phyloP scores from a whole-genome alignment of 2,797 vertebrate genomes.

The Protosalanx chinensis region DNA sequence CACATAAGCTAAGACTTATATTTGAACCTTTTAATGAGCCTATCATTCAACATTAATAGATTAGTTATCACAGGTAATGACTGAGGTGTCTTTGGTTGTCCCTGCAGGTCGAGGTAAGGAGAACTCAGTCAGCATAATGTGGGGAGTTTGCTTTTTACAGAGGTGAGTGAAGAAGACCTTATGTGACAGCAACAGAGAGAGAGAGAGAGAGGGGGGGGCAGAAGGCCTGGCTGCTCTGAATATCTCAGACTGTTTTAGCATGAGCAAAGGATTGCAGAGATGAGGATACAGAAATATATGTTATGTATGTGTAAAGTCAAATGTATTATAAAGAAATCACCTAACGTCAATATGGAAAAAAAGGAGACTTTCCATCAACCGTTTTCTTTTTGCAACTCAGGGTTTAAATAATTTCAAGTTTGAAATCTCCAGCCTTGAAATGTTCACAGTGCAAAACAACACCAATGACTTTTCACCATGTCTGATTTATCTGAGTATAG shows the following conservation, averaged over 20 bases:
- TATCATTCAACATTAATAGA: slow-evolving; percentile 78
- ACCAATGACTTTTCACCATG: background rate
- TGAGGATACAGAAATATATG: background rate
- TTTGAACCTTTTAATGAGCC: slow-evolving; percentile 78
- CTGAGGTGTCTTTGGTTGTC: slow-evolving; percentile 69
- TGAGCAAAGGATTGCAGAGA: background rate
- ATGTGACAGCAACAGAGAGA: slow-evolving; percentile 37
- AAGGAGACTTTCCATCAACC: background rate
- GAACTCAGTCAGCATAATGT: slow-evolving; percentile 63
- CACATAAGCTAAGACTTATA: slow-evolving; percentile 75
- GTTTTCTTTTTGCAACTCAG: background rate
- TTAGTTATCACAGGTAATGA: slow-evolving; percentile 75
- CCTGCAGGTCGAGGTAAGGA: slow-evolving; percentile 61
- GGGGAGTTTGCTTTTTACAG: slow-evolving; percentile 18
- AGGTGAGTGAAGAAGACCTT: slow-evolving; percentile 38
- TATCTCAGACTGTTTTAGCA: background rate
- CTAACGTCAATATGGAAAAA: background rate
- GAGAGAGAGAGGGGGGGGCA: slow-evolving; percentile 23
- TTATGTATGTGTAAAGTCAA: slow-evolving; percentile 11
- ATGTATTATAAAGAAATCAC: background rate
- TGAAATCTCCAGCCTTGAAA: background rate
- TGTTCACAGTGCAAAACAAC: background rate
- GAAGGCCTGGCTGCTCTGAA: background rate
- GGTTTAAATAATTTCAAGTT: background rate
- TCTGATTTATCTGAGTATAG: background rate